Conservation (phyloP, 2,113 vertebrate genomes). For the Chionis minor region DNA sequence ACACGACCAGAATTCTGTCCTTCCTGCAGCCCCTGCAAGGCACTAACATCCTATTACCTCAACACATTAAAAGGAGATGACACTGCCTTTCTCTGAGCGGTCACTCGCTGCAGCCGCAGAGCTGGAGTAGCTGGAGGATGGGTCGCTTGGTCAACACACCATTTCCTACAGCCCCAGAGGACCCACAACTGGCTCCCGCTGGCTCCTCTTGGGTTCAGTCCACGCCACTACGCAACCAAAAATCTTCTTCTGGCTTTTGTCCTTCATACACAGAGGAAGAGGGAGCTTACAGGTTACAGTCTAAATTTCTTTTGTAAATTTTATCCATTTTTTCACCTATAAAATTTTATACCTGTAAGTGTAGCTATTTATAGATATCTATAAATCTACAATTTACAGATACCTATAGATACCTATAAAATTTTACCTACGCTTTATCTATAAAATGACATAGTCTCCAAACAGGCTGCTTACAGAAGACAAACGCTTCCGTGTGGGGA, state of each 20-base stretch:
- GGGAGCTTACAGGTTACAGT: background rate
- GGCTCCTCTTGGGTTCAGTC: background rate
- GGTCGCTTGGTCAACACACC: background rate
- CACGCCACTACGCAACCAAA: background rate
- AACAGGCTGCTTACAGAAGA: background rate
- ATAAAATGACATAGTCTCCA: background rate
- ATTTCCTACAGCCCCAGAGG: background rate
- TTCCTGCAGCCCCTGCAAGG: background rate
- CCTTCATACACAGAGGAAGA: background rate
- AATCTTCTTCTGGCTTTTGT: background rate
- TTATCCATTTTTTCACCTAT: background rate
- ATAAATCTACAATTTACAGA: background rate
- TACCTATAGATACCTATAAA: background rate
- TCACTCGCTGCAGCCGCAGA: background rate
- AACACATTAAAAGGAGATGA: background rate
- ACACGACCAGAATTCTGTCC: background rate
- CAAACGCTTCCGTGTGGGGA: background rate
- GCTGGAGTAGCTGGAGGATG: background rate
- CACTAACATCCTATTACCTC: background rate
- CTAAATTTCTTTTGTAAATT: background rate
- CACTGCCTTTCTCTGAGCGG: background rate
- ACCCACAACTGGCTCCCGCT: background rate
- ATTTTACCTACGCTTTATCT: background rate
- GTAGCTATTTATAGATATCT: background rate
- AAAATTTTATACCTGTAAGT: background rate